Base-by-base conservation (phyloP, 2,888 invertebrate species). In the Polylopha cassiicola region DNA sequence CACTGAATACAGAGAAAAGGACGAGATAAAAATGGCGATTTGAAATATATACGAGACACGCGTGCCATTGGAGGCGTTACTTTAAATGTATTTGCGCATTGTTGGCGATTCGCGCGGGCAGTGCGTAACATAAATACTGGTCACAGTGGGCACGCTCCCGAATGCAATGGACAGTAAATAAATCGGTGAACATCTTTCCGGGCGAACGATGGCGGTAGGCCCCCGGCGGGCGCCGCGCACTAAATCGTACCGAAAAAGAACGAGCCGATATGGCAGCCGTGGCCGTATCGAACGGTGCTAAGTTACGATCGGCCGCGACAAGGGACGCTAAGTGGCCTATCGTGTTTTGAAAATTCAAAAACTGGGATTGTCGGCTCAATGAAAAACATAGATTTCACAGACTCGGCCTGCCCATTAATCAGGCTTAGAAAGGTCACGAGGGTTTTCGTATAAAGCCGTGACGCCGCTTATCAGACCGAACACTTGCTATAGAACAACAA, bases 221-320 rank as follows among this genome's bases (percentile, higher is more conserved):
- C 70, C 74, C 73, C 69, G 65, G 67, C 69, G 61, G 42, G 69
- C 61, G 72, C 58, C 55, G 65, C 58, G 70, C 73, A 65, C 72
- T 82, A 81, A 81, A 81, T 82, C 73, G 73, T 65, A 69, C 65
- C 75, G 64, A 80, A 82, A 82, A 80, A 73, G 74, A 76, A 73
- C 65, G 68, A 66, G 58, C 71, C 73, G 71, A 76, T 73, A 75
- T 75, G 73, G 73, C 75, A 73, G 68, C 67, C 69, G 73, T 73
- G 73, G 68, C 67, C 69, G 73, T 73, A 78, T 76, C 73, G 74
- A 74, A 69, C 73, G 60, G 65, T 58, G 65, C 72, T 77, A 77
- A 81, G 71, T 81, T 76, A 78, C 79, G 74, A 73, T 66, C 71
- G 61, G 50, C 51, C 53, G 65, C 67, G 72, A 81, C 80, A 82